phyloP scores from a whole-genome alignment of 2,888 invertebrate genomes.

The Drosophila diplacantha region DNA sequence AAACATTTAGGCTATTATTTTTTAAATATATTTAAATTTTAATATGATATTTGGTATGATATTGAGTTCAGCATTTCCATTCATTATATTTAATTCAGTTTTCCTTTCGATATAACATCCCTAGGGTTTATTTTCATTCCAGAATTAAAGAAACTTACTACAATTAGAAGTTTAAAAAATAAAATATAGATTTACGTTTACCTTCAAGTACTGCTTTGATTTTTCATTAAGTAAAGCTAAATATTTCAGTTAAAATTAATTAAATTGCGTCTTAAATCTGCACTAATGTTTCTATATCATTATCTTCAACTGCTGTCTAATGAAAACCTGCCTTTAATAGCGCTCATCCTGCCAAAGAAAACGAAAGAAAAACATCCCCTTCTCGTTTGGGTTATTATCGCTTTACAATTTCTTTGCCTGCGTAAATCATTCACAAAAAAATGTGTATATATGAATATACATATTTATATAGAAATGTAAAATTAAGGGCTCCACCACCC shows the following conservation, averaged over 20 bases:
- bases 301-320: slow-evolving; percentile 8
- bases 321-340: slow-evolving; percentile 10
- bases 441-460: not conserved
- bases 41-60: no score
- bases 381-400: slow-evolving; percentile 5
- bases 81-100: no score
- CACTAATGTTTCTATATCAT: not conserved
- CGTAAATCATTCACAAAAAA: slow-evolving; percentile 21
- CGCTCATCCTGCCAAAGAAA: not conserved
- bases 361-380: not conserved
- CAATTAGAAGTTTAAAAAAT: no score
- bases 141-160: no score
- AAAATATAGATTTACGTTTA: not conserved
- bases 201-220: not conserved
- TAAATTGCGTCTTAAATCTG: not conserved
- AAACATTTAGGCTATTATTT: no score
- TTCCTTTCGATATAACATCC: no score
- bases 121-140: no score
- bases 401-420: slow-evolving; percentile 7
- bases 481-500: slow-evolving; percentile 3
- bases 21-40: no score
- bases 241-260: not conserved
- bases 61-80: no score
- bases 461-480: slow-evolving; percentile 13
- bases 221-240: not conserved